Evolutionary conservation across 2,888 invertebrate genomes (phyloP), one percentile per base, ranked within the genome.

Genomic region (Osedax frankpressi): DNA sequence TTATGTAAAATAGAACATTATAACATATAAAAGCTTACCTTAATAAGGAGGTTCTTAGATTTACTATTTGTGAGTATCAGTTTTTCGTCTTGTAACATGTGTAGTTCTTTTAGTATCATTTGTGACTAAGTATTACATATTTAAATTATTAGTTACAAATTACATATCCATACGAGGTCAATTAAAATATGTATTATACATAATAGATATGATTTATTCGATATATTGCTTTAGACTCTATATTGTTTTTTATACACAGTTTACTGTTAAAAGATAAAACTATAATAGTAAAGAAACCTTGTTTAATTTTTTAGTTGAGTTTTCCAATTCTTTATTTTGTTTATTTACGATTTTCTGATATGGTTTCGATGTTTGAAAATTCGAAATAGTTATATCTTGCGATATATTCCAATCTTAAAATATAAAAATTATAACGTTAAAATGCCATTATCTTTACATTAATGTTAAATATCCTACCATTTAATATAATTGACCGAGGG

Each of bases 31-130:
- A n/a, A n/a, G n/a, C n/a, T 44, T 44, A 44, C 77, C 77, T 84
- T 84, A 72, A 81, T 82, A 73, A 83, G 77, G n/a, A 77, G 75
- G 1, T 78, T 79, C 74, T 82, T 86, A 82, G 73, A 86, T 80
- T 75, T 87, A 83, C 81, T 86, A 87, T 83, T 83, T 86, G 78
- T 76, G 69, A 80, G 76, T 24, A 81, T 76, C 30, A 83, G 77
- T 73, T 83, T 82, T 65, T 84, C 83, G 73, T 82, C 81, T 74
- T 81, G 81, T 2, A 82, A 76, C 83, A 87, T 84, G 70, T 82
- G 82, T 28, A 79, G 75, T 75, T 82, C 81, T 30, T 78, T 79
- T 77, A 80, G 76, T 59, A 74, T 78, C 59, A 81, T 80, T 68
- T 79, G 76, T 1, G 79, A 79, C 81, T 82, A 76, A 26, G 74